A percentile compares a stretch with the other conserved stretches of the same genome.
phyloP scores from a whole-genome alignment of 2,888 invertebrate genomes.

The Tribolium freemani region DNA sequence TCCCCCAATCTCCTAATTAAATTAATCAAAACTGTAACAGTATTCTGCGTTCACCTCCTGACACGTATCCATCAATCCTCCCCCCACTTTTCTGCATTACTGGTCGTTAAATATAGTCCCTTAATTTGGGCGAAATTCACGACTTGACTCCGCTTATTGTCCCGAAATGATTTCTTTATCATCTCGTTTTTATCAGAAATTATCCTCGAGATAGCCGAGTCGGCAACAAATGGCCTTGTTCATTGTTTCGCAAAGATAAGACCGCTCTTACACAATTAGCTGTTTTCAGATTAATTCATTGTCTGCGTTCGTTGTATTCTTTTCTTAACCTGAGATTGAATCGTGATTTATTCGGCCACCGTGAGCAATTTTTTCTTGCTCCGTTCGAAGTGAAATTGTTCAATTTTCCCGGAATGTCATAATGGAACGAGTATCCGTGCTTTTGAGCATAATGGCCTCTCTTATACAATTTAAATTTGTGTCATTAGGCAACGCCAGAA shows the following conservation, averaged over 20 bases:
- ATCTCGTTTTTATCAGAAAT: conserved; percentile 21
- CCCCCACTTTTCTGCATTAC: background rate
- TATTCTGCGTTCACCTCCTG: background rate
- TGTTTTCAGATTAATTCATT: conserved; percentile 30
- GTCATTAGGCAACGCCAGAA: conserved; percentile 9
- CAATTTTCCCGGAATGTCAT: background rate
- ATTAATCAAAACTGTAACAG: background rate
- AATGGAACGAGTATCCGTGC: background rate
- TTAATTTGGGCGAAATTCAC: background rate
- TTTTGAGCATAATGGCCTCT: conserved; percentile 3
- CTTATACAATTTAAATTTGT: conserved; percentile 6
- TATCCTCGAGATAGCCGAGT: conserved; percentile 11
- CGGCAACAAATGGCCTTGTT: conserved; percentile 20
- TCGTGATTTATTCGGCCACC: conserved; percentile 3
- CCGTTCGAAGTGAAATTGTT: background rate
- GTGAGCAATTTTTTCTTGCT: background rate
- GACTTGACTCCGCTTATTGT: background rate
- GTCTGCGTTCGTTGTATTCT: conserved; percentile 10
- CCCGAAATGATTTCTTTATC: conserved; percentile 27
- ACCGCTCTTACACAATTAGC: conserved; percentile 27
- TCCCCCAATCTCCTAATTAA: conserved; percentile 6
- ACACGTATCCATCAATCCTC: background rate
- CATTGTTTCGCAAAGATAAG: conserved; percentile 32
- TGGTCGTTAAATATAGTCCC: background rate
- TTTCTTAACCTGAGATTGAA: conserved; percentile 14